Evolutionary conservation across 2,888 invertebrate species (phyloP).

Genomic region (Sclerodermus sp.): DNA sequence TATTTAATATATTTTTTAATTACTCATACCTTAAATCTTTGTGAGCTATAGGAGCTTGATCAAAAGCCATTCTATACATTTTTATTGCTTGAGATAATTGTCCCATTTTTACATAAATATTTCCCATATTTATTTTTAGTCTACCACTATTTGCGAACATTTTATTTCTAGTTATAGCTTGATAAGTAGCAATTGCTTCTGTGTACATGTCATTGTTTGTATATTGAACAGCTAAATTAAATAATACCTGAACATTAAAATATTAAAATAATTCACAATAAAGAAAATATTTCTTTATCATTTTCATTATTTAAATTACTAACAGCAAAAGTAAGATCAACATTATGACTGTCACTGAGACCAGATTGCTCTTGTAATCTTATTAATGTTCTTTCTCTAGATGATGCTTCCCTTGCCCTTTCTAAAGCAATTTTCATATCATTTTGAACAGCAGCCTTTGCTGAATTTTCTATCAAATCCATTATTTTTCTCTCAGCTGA

Average conservation of each 20-base stretch:
- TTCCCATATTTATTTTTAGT: constrained; percentile 96
- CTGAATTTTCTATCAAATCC: constrained; percentile 88
- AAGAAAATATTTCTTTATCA: no score
- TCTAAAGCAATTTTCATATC: constrained; percentile 73
- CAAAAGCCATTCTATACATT: constrained; percentile 97
- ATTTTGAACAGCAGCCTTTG: constrained; percentile 68
- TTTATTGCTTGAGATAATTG: constrained; percentile 94
- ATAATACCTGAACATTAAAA: constrained; percentile 73
- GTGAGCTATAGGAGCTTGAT: constrained; percentile 91
- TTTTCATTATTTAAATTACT: no score
- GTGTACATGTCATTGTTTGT: constrained; percentile 91
- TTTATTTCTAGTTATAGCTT: constrained; percentile 89
- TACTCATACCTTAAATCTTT: constrained; percentile 79
- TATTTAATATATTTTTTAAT: neutral
- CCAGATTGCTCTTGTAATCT: constrained; percentile 90
- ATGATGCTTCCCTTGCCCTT: constrained; percentile 95
- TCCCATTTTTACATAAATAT: constrained; percentile 94
- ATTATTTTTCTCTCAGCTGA: constrained; percentile 87
- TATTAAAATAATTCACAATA: neutral
- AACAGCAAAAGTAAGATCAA: constrained; percentile 94
- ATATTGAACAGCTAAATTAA: constrained; percentile 95
- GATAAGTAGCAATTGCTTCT: constrained; percentile 95
- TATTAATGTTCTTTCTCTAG: constrained; percentile 86
- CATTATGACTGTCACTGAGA: constrained; percentile 86
- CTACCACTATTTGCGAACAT: constrained; percentile 92